Base-by-base conservation (phyloP, 2,888 invertebrate genomes). In the Ptychoptera albimana region DNA sequence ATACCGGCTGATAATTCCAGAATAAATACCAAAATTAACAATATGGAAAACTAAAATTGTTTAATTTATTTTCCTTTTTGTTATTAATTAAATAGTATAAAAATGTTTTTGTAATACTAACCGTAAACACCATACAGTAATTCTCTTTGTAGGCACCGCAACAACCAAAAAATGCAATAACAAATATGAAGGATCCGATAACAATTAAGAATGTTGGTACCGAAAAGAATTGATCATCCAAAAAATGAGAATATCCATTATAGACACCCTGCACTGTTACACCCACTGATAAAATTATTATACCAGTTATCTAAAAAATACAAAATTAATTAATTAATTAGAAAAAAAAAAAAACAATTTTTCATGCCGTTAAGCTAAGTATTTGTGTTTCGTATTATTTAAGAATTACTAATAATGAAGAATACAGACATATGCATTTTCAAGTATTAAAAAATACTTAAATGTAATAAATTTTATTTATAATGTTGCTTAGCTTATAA, bases 71-170 rank as follows among this genome's bases (percentile, higher is more conserved):
- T n/a, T n/a, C n/a, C n/a, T n/a, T n/a, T n/a, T n/a, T n/a, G n/a
- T n/a, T n/a, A n/a, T n/a, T n/a, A n/a, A n/a, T n/a, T n/a, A n/a
- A n/a, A n/a, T n/a, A n/a, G n/a, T n/a, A n/a, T n/a, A n/a, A n/a
- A n/a, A n/a, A n/a, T n/a, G n/a, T n/a, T n/a, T n/a, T n/a, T n/a
- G n/a, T n/a, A n/a, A n/a, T n/a, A n/a, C n/a, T n/a, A n/a, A 48
- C 41, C 58, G 77, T 78, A 59, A 86, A 70, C 36, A 80, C 77
- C 73, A 89, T 77, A 57, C 80, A 77, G 60, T 87, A 82, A 63
- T 82, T 87, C 61, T 89, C 87, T 57, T 77, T 79, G 52, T 80
- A 73, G 0, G 91, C 88, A 37, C 91, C 91, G 67, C 85, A 89
- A 66, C 89, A 91, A 46, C 89, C 91, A 54, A 87, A 79, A 63